phyloP scores from a whole-genome alignment of 37 sponge, comb jelly and placozoan species.

The Tethya wilhelma region DNA sequence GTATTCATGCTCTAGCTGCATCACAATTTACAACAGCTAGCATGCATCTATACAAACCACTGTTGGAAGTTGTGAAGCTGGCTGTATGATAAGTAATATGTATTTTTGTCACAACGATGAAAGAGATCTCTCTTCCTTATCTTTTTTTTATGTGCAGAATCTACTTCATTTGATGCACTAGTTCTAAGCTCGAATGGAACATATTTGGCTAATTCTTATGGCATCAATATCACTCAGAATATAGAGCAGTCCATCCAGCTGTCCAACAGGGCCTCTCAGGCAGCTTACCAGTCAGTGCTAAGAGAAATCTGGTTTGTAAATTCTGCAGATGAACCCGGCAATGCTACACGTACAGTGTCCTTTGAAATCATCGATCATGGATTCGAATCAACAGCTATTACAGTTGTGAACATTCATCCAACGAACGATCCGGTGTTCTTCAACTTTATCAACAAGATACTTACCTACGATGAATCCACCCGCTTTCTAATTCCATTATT shows the following conservation, averaged over 20 bases:
- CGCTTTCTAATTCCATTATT: constrained; percentile 27
- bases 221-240: neutral
- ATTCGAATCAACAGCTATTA: constrained; percentile 7
- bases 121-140: neutral
- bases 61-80: no score
- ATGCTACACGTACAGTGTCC: neutral
- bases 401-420: constrained; percentile 19
- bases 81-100: constrained; percentile 1
- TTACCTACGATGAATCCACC: constrained; percentile 30
- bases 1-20: no score
- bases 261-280: constrained; percentile 13
- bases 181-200: neutral
- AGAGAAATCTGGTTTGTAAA: constrained; percentile 32
- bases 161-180: constrained; percentile 3
- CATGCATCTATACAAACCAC: no score
- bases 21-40: no score
- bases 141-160: neutral
- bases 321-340: constrained; percentile 46
- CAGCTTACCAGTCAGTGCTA: constrained; percentile 15
- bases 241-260: neutral
- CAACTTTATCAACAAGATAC: neutral
- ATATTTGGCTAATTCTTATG: neutral
- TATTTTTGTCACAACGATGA: constrained; percentile 2
- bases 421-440: constrained; percentile 40
- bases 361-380: constrained; percentile 25